Evolutionary conservation across 1,140 invertebrate genomes (phyloP).

Genomic region (Phymastichus coffea): DNA sequence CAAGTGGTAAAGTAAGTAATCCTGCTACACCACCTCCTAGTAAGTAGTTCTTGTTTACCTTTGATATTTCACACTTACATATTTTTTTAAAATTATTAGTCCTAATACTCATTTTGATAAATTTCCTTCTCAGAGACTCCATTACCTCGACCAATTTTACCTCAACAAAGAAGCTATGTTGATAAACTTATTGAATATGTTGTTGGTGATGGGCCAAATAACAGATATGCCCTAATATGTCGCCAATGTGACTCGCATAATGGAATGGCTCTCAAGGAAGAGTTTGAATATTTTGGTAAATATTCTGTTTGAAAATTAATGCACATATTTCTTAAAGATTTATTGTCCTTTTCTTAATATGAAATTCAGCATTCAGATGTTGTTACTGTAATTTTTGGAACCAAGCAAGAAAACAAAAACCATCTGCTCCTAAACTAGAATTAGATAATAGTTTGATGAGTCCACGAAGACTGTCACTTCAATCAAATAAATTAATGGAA

Average conservation of each 20-base stretch:
- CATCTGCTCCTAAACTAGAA: slow-evolving; percentile 67
- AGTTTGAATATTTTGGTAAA: slow-evolving; percentile 89
- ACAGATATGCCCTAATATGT: slow-evolving; percentile 94
- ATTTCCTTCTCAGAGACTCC: slow-evolving; percentile 35
- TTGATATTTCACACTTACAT: slow-evolving; percentile 26
- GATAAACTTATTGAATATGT: slow-evolving; percentile 92
- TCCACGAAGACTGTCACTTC: slow-evolving; percentile 16
- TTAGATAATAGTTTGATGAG: slow-evolving; percentile 34
- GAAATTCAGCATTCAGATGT: slow-evolving; percentile 72
- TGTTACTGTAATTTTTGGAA: slow-evolving; percentile 86
- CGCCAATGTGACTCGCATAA: slow-evolving; percentile 88
- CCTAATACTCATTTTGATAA: background rate
- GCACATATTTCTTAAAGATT: background rate
- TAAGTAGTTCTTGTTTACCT: slow-evolving; percentile 43
- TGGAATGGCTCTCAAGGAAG: slow-evolving; percentile 95
- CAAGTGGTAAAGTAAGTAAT: slow-evolving; percentile 36
- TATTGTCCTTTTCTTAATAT: slow-evolving; percentile 18
- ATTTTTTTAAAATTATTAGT: slow-evolving; percentile 4
- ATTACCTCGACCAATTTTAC: slow-evolving; percentile 57
- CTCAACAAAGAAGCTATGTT: slow-evolving; percentile 66
- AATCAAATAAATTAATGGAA: slow-evolving; percentile 3
- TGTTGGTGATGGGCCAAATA: slow-evolving; percentile 91
- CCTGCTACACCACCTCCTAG: slow-evolving; percentile 35
- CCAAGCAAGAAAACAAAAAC: slow-evolving; percentile 78
- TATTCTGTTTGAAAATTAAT: background rate